Base-by-base conservation (phyloP, 2,888 invertebrate species). In the Psococerastis gibbosa region DNA sequence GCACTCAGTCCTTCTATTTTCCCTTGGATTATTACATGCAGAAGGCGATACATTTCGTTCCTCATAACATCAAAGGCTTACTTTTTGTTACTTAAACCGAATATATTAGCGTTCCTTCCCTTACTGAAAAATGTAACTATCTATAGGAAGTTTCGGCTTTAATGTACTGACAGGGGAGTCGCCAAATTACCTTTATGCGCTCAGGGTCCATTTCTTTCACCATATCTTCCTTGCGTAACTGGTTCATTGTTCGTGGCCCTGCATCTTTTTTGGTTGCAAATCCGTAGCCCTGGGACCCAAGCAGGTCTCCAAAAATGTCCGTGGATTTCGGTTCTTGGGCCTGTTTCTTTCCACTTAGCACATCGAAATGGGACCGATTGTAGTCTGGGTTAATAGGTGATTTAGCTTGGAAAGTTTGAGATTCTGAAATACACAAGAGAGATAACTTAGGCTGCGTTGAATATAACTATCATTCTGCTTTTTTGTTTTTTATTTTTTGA, bases 131-230 rank as follows among this genome's bases (percentile, higher is more conserved):
- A n/a, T n/a, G n/a, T n/a, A n/a, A n/a, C n/a, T n/a, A n/a, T n/a
- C n/a, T n/a, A n/a, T n/a, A n/a, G n/a, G n/a, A n/a, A n/a, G n/a
- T n/a, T n/a, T n/a, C n/a, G n/a, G n/a, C n/a, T n/a, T n/a, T n/a
- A n/a, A n/a, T n/a, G n/a, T n/a, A n/a, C n/a, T n/a, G n/a, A n/a
- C n/a, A n/a, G n/a, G n/a, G n/a, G n/a, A n/a, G n/a, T n/a, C n/a
- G n/a, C n/a, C n/a, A n/a, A 15, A 27, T 18, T 27, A 55, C 54
- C 63, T 78, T 85, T 41, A 92, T 60, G 60, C 81, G 81, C 50
- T 91, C 88, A 0, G 92, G 92, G 64, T 94, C 92, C 80, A 87
- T 88, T 45, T 83, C 83, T 53, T 72, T 79, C 1, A 75, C 78
- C 55, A 87, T 65, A 53, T 87, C 84, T 49, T 78, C 84, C 57